Evolutionary conservation across 2,113 vertebrate genomes (phyloP), one percentile per base, ranked within the genome.

Genomic region (Gnathonemus echidnorhynchus): DNA sequence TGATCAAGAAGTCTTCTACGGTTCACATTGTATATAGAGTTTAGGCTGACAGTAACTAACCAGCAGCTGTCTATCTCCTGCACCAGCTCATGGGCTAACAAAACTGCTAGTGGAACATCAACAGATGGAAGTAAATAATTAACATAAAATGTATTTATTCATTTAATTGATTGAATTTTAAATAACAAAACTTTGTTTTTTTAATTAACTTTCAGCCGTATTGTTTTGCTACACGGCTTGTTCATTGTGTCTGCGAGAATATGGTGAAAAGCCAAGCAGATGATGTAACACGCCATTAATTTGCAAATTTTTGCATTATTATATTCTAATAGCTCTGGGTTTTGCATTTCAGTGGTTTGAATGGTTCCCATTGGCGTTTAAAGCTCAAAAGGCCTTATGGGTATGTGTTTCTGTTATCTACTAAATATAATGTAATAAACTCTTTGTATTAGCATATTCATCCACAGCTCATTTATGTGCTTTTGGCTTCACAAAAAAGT

Each of bases 311-410:
- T 91, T 89, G 92, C 93, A 93, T 94, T 95, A 95, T 95, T 95
- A 93, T 93, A 92, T 91, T 93, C 92, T 95, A 96, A 95, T 95
- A 94, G 94, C 93, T 95, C 93, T 94, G 93, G 93, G 94, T 95
- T 93, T 92, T 92, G 94, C 92, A 91, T 94, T 94, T 95, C 92
- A 93, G 92, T 89, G 89, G 90, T 92, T 91, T 94, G 94, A 95
- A 95, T 95, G 93, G 92, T 93, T 95, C 94, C 94, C 90, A 88
- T 90, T 90, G 93, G 93, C 93, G 86, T 90, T 45, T 42, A 46
- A 86, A 86, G 52, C 39, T 62, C 27, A 56, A 83, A 83, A 42
- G 77, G 1, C 88, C 15, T 46, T 9, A 17, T 58, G 77, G 84
- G 24, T 86, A 46, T 39, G 35, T 62, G 88, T 21, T 24, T 88